Percentiles rank a stretch among this genome's conserved stretches.
Evolutionary conservation across 1,140 invertebrate species (phyloP).

Genomic region (Anoplophora glabripennis): DNA sequence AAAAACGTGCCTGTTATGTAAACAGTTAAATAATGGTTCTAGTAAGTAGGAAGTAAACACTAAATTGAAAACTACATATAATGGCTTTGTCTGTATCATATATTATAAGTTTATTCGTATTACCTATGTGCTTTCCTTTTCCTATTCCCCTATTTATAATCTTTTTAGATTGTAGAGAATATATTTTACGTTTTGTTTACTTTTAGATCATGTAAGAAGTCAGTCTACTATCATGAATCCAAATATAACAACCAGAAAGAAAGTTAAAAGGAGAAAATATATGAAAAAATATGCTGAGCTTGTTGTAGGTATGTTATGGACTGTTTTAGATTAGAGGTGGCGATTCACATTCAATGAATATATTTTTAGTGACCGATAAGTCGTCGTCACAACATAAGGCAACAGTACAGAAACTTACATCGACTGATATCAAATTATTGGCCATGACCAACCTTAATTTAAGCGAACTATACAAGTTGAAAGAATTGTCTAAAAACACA

Average conservation of each 20-base stretch:
- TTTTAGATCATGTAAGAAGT: conserved; percentile 27
- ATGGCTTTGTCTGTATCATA: no score
- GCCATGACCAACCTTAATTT: conserved; percentile 56
- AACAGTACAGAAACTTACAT: conserved; percentile 60
- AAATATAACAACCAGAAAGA: conserved; percentile 27
- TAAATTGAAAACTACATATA: conserved; percentile 1
- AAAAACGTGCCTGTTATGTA: conserved; percentile 30
- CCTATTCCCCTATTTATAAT: not conserved
- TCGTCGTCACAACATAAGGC: conserved; percentile 61
- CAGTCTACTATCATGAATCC: conserved; percentile 38
- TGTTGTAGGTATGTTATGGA: conserved; percentile 51
- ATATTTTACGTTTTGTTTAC: no score
- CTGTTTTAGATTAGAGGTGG: not conserved
- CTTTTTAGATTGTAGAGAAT: no score
- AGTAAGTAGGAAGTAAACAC: conserved; percentile 1
- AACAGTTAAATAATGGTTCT: conserved; percentile 25
- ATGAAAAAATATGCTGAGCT: conserved; percentile 53
- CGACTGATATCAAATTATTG: conserved; percentile 61
- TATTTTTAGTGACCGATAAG: conserved; percentile 57
- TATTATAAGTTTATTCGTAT: no score
- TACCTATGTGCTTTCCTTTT: no score
- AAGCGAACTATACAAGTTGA: conserved; percentile 56
- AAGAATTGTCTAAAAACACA: conserved; percentile 29
- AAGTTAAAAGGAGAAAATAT: conserved; percentile 44
- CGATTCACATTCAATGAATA: conserved; percentile 10